These are phyloP conservation scores for Drosophila oshimai DNA, from an alignment of 1,140 invertebrate genomes.

Conservation along the genomic window DNA sequence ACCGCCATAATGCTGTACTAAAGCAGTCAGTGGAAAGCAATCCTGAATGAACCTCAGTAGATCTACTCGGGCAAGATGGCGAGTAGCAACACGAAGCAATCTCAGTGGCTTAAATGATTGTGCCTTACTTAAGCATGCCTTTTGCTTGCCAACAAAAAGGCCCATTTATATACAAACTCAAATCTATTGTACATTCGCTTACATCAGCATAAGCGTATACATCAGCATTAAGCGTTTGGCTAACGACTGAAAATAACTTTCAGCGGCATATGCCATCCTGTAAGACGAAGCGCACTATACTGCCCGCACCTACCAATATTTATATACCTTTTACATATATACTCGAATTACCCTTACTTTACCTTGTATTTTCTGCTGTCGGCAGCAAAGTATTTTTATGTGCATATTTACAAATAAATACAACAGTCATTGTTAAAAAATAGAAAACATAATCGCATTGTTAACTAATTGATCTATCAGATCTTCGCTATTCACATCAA, in stretches of 20 bases:
- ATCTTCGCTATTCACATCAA: neutral
- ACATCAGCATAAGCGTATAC: neutral
- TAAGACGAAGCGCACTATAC: slow-evolving; percentile 20
- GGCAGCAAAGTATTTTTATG: slow-evolving; percentile 39
- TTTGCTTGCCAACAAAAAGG: slow-evolving; percentile 52
- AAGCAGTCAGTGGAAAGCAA: neutral
- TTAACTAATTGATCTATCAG: slow-evolving; percentile 24
- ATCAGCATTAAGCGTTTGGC: neutral
- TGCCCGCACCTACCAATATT: slow-evolving; percentile 23
- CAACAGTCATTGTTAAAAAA: slow-evolving; percentile 66
- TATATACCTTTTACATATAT: slow-evolving; percentile 16
- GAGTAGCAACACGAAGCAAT: slow-evolving; percentile 36
- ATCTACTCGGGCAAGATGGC: slow-evolving; percentile 20
- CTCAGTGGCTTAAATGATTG: slow-evolving; percentile 59
- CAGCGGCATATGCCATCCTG: slow-evolving; percentile 19
- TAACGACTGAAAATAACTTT: slow-evolving; percentile 36
- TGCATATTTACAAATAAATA: slow-evolving; percentile 54
- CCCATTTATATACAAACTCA: slow-evolving; percentile 1
- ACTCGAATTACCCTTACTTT: slow-evolving; percentile 43
- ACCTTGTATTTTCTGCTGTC: slow-evolving; percentile 16
- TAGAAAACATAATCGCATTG: slow-evolving; percentile 12
- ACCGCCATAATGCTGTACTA: slow-evolving; percentile 81
- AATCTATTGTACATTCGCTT: slow-evolving; percentile 6
- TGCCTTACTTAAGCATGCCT: slow-evolving; percentile 64
- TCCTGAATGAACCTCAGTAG: slow-evolving; percentile 50